These are phyloP conservation scores for Bambusicola thoracicus DNA, from an alignment of 2,113 vertebrate genomes.

Conservation along the genomic window DNA sequence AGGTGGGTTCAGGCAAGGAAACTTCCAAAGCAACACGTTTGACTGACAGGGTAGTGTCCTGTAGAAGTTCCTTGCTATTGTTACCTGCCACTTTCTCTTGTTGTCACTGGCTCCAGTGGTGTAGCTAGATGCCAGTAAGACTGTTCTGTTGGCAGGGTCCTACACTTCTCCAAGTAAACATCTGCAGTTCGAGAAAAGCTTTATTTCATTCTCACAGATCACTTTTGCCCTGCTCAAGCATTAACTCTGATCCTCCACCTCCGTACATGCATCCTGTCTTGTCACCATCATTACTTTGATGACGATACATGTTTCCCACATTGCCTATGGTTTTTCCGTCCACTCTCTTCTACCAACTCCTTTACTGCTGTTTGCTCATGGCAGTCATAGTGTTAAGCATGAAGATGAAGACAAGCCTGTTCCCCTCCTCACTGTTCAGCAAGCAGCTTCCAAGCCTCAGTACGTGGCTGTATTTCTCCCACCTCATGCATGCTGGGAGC, in stretches of 20 bases:
- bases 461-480: neutral
- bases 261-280: neutral
- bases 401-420: neutral
- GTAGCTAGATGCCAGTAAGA: neutral
- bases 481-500: fast-evolving
- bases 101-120: neutral
- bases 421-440: too few species aligned
- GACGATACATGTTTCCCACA: neutral
- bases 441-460: neutral
- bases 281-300: neutral
- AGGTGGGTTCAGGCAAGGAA: neutral
- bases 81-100: neutral
- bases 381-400: neutral
- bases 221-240: neutral
- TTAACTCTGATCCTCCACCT: neutral
- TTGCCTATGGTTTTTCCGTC: neutral
- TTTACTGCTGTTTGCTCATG: neutral
- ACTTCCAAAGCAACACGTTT: neutral
- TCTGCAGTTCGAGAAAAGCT: neutral
- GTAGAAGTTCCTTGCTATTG: neutral
- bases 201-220: neutral
- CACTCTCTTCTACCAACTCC: neutral
- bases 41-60: too few species aligned
- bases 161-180: neutral
- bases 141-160: neutral